Base-by-base conservation (phyloP, 2,888 invertebrate species). In the Eulithis testata region DNA sequence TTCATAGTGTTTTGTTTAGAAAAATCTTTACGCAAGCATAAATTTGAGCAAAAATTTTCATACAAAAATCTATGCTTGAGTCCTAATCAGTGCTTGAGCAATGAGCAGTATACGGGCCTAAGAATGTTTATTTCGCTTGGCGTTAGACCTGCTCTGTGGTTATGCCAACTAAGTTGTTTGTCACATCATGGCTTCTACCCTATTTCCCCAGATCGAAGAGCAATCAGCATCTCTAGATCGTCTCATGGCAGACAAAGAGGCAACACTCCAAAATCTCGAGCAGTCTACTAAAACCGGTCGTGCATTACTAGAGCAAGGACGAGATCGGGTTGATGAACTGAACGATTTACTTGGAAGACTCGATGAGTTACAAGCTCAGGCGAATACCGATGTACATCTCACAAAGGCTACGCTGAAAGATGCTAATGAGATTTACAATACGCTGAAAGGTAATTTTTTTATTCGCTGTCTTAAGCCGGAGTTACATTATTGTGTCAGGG, bases 331-430 rank as follows among this genome's bases (percentile, higher is more conserved):
- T 82, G 95, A 96, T 78, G 95, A 95, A 62, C 95, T 97, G 2
- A 96, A 97, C 76, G 96, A 96, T 70, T 93, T 98, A 9, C 85
- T 98, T 63, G 95, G 96, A 0, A 96, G 97, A 68, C 95, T 98
- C 7, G 96, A 97, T 78, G 95, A 95, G 27, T 95, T 96, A 0
- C 95, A 96, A 60, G 95, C 94, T 4, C 95, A 95, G 77, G 98
- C 98, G 0, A 95, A 95, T 64, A 95, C 96, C 59, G 98, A 99
- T 2, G 97, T 98, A 0, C 94, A 96, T 63, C 94, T 96, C 59
- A 98, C 98, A 3, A 97, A 98, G 3, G 82, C 84, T 0, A 88
- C 86, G 3, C 73, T 87, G 7, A 86, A 86, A 67, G 86, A 86
- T 47, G 87, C 86, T 11, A 81, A 78, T 37, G 79, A 80, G 51